Evolutionary conservation across 30 jellyfish, hydroid and myxozoan genomes (phyloP).

Genomic region (Hydractinia echinata): DNA sequence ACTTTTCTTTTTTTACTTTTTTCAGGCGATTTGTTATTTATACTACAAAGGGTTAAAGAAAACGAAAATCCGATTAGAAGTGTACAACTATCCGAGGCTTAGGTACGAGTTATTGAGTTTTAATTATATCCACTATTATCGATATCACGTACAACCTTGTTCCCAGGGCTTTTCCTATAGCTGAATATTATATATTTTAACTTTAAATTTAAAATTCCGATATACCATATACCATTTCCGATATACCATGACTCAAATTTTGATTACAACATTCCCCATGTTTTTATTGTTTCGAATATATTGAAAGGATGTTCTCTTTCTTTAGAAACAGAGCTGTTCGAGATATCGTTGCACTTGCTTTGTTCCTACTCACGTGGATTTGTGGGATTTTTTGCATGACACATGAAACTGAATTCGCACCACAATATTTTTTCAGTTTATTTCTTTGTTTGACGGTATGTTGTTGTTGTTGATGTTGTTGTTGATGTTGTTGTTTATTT

Average conservation of each 20-base stretch:
- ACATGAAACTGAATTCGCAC: constrained; percentile 41
- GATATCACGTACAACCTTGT: not conserved
- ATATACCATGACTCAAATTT: too few species aligned
- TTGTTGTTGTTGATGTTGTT: not conserved
- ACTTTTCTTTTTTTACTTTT: not conserved
- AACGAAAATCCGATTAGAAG: constrained; percentile 11
- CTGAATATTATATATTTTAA: not conserved
- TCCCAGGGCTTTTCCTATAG: not conserved
- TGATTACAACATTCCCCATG: too few species aligned
- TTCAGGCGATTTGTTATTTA: constrained; percentile 22
- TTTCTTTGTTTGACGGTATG: constrained; percentile 59
- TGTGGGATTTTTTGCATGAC: constrained; percentile 60
- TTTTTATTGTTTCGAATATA: too few species aligned
- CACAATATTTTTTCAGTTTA: constrained; percentile 64
- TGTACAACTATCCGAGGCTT: constrained; percentile 20
- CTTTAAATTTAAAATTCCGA: not conserved
- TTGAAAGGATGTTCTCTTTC: not conserved
- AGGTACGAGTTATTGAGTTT: constrained; percentile 1
- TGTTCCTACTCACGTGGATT: constrained; percentile 58
- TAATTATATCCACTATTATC: not conserved
- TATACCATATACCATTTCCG: too few species aligned
- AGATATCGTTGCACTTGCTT: constrained; percentile 43
- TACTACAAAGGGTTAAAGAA: constrained; percentile 37
- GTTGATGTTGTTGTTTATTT: too few species aligned
- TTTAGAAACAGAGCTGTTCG: constrained; percentile 33